Base-by-base conservation (phyloP, 1,140 invertebrate species). In the Euschistus heros region DNA sequence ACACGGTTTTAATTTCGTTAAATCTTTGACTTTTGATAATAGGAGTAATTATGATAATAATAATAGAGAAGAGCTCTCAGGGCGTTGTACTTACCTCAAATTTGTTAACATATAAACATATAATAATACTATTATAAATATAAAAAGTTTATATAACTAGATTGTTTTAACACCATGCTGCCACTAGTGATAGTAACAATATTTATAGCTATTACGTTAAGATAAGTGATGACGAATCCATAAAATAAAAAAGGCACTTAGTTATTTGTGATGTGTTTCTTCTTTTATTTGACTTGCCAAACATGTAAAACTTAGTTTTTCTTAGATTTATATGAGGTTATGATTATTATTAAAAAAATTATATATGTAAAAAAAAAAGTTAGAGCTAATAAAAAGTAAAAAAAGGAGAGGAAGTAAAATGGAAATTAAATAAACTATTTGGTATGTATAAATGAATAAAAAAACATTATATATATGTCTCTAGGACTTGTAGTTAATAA, bases 201-300 rank as follows among this genome's bases (percentile, higher is more conserved):
- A 37, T 37, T 37, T 37, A 37, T 37, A 37, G 33, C 13, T 37
- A 37, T 37, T 37, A 13, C 33, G 13, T 37, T 37, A 37, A 37
- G 33, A 37, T 37, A 37, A 37, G 33, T 37, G 33, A 37, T 37
- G 33, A 37, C 33, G 33, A 37, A 37, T 37, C 33, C 33, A 37
- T 37, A 37, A 3, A 37, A n/a, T n/a, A n/a, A n/a, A 37, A 57
- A 57, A 24, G 24, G 24, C 54, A 24, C 24, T 24, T 26, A 26
- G 15, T 26, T 57, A 22, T 57, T 37, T 57, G 27, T 57, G 54
- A 59, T 30, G 64, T 65, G 64, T 57, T 65, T 59, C 64, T 65
- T 65, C 64, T 55, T 55, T 65, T 65, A 55, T 65, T 65, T 55
- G 64, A 65, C 64, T 26, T 24, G 54, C 54, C 54, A 57, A 57